These are phyloP conservation scores for Elysia crispata DNA, from an alignment of 2,888 invertebrate genomes.

Conservation along the genomic window DNA sequence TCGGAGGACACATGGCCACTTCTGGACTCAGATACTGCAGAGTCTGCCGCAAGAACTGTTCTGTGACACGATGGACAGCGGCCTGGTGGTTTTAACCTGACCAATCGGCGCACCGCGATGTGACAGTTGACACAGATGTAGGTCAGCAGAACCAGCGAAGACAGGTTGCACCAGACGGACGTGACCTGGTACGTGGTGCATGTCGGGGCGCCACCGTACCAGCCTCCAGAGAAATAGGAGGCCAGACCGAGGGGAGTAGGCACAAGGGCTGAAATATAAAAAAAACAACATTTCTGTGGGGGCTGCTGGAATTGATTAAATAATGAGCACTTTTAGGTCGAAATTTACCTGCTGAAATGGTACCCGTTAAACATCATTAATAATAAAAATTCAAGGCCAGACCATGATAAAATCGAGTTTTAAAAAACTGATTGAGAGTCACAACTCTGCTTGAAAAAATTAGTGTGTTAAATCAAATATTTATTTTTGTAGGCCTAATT, in stretches of 20 bases:
- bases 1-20: conserved; percentile 19
- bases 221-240: conserved; percentile 62
- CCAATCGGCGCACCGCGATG: conserved; percentile 42
- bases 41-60: not conserved
- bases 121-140: conserved; percentile 62
- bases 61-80: not conserved
- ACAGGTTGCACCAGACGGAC: conserved; percentile 61
- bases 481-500: too few species aligned
- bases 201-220: conserved; percentile 65
- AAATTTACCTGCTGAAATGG: too few species aligned
- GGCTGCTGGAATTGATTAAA: too few species aligned
- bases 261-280: conserved; percentile 51
- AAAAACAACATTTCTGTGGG: too few species aligned
- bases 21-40: not conserved
- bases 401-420: too few species aligned
- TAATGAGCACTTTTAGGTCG: too few species aligned
- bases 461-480: too few species aligned
- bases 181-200: conserved; percentile 68
- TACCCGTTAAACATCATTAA: too few species aligned
- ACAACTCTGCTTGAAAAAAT: too few species aligned
- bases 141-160: conserved; percentile 60
- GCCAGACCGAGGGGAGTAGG: conserved; percentile 65
- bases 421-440: too few species aligned
- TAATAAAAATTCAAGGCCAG: too few species aligned
- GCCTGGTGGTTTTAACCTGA: not conserved